Conservation (phyloP, 1,140 invertebrate genomes). For the Drosophila parabipectinata region DNA sequence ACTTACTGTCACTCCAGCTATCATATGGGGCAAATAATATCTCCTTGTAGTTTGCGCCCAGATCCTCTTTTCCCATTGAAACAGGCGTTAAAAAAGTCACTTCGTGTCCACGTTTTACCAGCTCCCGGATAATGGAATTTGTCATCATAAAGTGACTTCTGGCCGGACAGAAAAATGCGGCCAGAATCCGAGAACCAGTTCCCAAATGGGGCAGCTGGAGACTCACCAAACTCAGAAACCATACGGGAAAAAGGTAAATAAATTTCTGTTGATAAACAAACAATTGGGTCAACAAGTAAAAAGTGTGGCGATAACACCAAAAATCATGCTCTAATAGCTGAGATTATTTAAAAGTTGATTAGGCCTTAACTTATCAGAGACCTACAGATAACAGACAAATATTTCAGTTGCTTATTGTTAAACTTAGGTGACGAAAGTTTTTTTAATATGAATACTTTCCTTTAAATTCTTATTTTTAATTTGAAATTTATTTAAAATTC, state of each 20-base stretch:
- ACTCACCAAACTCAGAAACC: conserved; percentile 35
- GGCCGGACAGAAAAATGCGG: conserved; percentile 67
- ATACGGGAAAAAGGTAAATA: background rate
- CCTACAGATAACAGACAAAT: background rate
- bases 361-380: background rate
- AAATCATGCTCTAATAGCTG: background rate
- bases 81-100: conserved; percentile 67
- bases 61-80: conserved; percentile 54
- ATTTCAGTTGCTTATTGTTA: too few species aligned
- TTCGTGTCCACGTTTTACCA: conserved; percentile 64
- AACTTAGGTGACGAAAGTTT: too few species aligned
- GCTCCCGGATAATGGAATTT: conserved; percentile 54
- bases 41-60: conserved; percentile 67
- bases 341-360: background rate
- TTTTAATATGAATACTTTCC: too few species aligned
- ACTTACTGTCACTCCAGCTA: conserved; percentile 54
- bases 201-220: conserved; percentile 29
- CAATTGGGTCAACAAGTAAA: background rate
- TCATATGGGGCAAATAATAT: conserved; percentile 53
- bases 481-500: too few species aligned
- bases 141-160: conserved; percentile 77
- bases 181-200: conserved; percentile 51
- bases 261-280: conserved; percentile 62
- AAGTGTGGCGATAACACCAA: background rate
- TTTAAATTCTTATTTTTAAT: too few species aligned